Conservation (phyloP, 1,140 invertebrate species). For the Drosophila kurseongensis region DNA sequence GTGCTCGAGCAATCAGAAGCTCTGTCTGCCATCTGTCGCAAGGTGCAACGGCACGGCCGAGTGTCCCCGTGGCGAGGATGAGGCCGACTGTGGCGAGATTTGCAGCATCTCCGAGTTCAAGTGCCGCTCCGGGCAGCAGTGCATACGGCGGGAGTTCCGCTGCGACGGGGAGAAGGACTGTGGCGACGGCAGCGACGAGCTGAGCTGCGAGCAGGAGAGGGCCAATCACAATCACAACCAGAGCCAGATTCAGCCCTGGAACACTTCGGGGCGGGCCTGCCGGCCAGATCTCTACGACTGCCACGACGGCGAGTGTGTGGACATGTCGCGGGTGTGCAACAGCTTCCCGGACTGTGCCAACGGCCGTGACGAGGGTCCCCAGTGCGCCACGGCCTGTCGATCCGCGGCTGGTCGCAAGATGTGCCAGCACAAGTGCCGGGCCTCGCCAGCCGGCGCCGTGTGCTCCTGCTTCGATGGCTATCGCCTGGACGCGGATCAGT, state of each 20-base stretch:
- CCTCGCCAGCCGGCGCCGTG: conserved; percentile 82
- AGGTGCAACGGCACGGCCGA: conserved; percentile 90
- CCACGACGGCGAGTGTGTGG: conserved; percentile 86
- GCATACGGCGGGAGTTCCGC: conserved; percentile 87
- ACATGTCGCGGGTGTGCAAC: conserved; percentile 86
- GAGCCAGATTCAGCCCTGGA: conserved; percentile 8
- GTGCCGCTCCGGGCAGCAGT: conserved; percentile 85
- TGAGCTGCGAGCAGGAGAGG: conserved; percentile 85
- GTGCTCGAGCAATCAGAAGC: conserved; percentile 87
- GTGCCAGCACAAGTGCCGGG: conserved; percentile 85
- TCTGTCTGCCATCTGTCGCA: conserved; percentile 83
- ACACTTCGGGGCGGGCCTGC: conserved; percentile 39
- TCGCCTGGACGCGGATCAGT: conserved; percentile 85
- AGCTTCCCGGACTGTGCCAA: conserved; percentile 87
- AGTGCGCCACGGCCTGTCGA: conserved; percentile 65
- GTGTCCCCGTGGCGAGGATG: conserved; percentile 89
- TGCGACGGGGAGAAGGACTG: conserved; percentile 90
- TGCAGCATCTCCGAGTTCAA: conserved; percentile 86
- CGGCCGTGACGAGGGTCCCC: conserved; percentile 72
- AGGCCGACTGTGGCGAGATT: conserved; percentile 85
- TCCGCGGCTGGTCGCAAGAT: conserved; percentile 37
- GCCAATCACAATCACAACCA: conserved; percentile 1
- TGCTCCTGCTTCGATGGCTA: conserved; percentile 93
- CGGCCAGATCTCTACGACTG: conserved; percentile 81
- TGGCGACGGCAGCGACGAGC: conserved; percentile 87